Conservation (phyloP, 2,113 vertebrate genomes). For the Holacanthus passer region DNA sequence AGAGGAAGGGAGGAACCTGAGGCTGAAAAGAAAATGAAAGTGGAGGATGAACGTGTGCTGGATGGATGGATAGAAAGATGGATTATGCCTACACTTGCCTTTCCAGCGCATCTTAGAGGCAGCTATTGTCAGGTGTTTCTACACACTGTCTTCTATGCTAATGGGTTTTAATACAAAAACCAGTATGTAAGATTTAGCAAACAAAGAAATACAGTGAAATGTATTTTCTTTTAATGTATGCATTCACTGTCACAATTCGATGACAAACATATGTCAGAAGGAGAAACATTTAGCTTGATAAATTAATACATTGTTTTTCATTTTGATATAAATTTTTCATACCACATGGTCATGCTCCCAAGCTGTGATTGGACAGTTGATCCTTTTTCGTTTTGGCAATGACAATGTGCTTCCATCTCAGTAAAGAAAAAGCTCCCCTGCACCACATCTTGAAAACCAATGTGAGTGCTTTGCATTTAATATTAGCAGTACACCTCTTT, state of each 20-base stretch:
- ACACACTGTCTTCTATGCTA: too few species aligned
- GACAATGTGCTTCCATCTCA: neutral
- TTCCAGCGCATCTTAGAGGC: neutral
- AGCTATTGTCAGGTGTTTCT: neutral
- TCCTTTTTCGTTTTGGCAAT: neutral
- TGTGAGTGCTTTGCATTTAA: neutral
- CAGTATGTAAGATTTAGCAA: neutral
- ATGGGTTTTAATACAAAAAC: too few species aligned
- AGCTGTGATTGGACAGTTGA: neutral
- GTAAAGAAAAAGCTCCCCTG: neutral
- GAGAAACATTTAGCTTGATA: neutral
- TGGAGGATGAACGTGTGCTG: constrained; percentile 25
- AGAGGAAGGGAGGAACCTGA: constrained; percentile 2
- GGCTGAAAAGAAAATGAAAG: constrained; percentile 23
- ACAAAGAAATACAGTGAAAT: constrained; percentile 1
- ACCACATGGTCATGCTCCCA: neutral
- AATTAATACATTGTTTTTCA: neutral
- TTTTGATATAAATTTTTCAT: neutral
- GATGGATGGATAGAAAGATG: neutral
- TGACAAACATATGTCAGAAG: neutral
- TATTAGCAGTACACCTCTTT: neutral
- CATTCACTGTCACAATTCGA: neutral
- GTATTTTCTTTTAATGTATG: neutral
- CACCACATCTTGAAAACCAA: neutral
- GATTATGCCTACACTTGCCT: neutral